Conservation (phyloP, 2,888 invertebrate species). For the Torymus aiolomorphi region DNA sequence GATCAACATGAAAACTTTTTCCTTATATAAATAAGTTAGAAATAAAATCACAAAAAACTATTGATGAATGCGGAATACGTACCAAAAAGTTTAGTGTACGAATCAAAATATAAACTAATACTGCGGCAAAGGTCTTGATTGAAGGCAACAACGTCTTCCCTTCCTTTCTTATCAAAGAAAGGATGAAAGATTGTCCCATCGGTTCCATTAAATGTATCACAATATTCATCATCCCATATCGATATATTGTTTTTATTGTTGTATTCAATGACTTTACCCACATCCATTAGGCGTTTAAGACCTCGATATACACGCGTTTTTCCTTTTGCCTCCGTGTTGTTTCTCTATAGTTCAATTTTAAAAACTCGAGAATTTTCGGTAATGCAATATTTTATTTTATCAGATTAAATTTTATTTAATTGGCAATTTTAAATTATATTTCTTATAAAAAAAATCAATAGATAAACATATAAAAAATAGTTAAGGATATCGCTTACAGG, state of each 20-base stretch:
- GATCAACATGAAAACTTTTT: no score
- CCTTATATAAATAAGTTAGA: no score
- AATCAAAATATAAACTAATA: constrained; percentile 58
- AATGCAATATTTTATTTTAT: no score
- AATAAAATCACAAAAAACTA: not conserved
- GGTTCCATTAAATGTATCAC: constrained; percentile 87
- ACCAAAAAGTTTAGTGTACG: not conserved
- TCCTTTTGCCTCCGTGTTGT: constrained; percentile 82
- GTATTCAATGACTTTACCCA: constrained; percentile 84
- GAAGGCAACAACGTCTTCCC: constrained; percentile 84
- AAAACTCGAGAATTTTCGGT: no score
- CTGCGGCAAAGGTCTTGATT: constrained; percentile 85
- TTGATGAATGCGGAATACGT: not conserved
- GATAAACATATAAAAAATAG: no score
- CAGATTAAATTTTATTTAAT: no score
- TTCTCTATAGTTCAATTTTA: constrained; percentile 78
- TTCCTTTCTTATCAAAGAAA: constrained; percentile 78
- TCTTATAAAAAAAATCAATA: no score
- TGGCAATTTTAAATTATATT: no score
- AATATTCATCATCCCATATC: constrained; percentile 83
- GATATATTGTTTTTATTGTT: constrained; percentile 81
- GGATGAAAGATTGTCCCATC: constrained; percentile 93
- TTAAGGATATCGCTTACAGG: constrained; percentile 75
- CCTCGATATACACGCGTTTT: constrained; percentile 86
- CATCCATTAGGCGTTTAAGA: constrained; percentile 82